phyloP scores from a whole-genome alignment of 2,113 vertebrate species.

The Scophthalmus maximus region DNA sequence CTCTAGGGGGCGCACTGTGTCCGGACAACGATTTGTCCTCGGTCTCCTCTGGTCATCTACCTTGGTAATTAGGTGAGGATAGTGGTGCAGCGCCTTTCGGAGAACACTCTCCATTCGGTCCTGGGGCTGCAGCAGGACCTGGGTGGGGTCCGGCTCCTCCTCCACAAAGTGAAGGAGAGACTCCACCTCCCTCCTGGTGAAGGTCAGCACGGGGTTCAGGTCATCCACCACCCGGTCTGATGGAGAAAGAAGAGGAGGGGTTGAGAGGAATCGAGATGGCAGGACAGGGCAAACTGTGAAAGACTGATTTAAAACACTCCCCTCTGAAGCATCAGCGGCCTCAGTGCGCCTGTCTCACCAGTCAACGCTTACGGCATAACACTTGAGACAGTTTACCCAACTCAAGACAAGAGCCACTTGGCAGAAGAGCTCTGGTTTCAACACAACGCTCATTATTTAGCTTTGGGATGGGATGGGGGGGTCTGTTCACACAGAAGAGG shows the following conservation, averaged over 20 bases:
- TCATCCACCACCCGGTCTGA: slow-evolving; percentile 96
- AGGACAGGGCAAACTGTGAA: no score
- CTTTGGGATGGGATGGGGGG: no score
- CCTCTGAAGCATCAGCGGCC: no score
- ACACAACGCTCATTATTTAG: slow-evolving; percentile 8
- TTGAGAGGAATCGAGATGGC: not conserved
- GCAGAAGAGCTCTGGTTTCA: not conserved
- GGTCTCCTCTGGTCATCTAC: slow-evolving; percentile 52
- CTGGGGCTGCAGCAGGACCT: slow-evolving; percentile 73
- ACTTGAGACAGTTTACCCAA: slow-evolving; percentile 39
- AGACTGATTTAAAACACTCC: no score
- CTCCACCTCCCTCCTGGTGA: slow-evolving; percentile 94
- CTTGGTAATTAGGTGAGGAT: slow-evolving; percentile 95
- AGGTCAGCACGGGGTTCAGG: slow-evolving; percentile 93
- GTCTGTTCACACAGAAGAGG: no score
- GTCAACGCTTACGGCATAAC: slow-evolving; percentile 20
- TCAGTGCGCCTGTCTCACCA: no score
- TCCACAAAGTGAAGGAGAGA: slow-evolving; percentile 96
- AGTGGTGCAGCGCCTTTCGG: slow-evolving; percentile 86
- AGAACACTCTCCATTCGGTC: slow-evolving; percentile 88
- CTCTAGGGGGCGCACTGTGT: no score
- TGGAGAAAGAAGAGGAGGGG: not conserved
- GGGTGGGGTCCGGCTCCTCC: slow-evolving; percentile 87
- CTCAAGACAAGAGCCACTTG: slow-evolving; percentile 35
- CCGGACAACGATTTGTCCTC: not conserved